These are phyloP conservation scores for Rutpela maculata DNA, from an alignment of 2,888 invertebrate genomes.

Conservation along the genomic window DNA sequence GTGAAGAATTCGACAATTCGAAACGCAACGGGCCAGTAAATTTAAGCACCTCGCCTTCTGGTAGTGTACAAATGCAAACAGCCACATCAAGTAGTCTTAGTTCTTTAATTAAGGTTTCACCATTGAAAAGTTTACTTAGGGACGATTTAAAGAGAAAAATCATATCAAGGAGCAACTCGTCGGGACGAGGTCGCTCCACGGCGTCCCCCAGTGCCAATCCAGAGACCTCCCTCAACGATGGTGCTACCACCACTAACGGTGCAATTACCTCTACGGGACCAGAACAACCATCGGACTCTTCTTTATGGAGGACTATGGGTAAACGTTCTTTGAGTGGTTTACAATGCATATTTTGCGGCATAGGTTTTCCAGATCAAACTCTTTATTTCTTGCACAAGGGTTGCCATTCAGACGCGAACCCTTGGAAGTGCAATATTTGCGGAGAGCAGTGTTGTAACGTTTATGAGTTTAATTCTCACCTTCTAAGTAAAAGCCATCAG, in stretches of 20 bases:
- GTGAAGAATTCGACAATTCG: conserved; percentile 74
- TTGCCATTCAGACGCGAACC: conserved; percentile 97
- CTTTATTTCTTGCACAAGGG: conserved; percentile 98
- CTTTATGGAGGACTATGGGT: conserved; percentile 73
- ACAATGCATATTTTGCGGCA: conserved; percentile 93
- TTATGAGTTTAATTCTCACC: conserved; percentile 97
- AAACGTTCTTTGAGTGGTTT: conserved; percentile 77
- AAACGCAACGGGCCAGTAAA: conserved; percentile 72
- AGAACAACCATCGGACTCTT: conserved; percentile 74
- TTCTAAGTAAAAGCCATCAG: conserved; percentile 95
- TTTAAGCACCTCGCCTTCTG: conserved; percentile 69
- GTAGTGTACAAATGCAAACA: conserved; percentile 71
- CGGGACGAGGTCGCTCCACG: conserved; percentile 72
- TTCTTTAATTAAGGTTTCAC: conserved; percentile 88
- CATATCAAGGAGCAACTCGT: conserved; percentile 79
- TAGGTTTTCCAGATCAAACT: conserved; percentile 96
- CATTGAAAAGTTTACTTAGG: conserved; percentile 88
- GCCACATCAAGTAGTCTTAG: conserved; percentile 84
- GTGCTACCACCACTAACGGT: conserved; percentile 72
- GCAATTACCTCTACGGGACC: conserved; percentile 86
- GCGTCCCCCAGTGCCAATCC: conserved; percentile 72
- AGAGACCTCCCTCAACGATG: conserved; percentile 74
- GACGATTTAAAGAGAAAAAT: conserved; percentile 90
- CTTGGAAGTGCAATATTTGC: conserved; percentile 98
- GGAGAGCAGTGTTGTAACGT: conserved; percentile 96